Conservation (phyloP, 2,888 invertebrate genomes). For the Drosophila melanosoma region DNA sequence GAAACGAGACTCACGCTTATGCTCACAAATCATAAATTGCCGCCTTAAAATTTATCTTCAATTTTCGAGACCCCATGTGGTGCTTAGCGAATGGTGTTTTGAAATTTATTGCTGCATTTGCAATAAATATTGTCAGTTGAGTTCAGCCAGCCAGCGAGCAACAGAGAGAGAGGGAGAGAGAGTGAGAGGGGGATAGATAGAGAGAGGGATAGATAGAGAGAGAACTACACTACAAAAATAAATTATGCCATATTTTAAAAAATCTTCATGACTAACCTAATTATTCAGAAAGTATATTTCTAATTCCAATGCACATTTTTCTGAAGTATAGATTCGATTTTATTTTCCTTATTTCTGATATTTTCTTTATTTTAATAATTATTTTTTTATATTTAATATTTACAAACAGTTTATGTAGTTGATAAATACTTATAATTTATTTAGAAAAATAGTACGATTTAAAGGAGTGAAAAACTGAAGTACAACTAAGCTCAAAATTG, state of each 20-base stretch:
- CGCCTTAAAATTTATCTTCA: conserved; percentile 85
- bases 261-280: neutral
- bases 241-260: neutral
- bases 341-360: neutral
- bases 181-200: conserved; percentile 12
- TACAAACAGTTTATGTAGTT: neutral
- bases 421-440: neutral
- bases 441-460: no score
- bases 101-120: conserved; percentile 83
- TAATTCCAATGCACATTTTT: neutral
- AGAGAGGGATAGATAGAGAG: conserved; percentile 24
- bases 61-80: conserved; percentile 83
- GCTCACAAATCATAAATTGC: conserved; percentile 85
- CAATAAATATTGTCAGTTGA: conserved; percentile 82
- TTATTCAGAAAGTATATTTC: neutral
- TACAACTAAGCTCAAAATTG: no score
- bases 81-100: conserved; percentile 81
- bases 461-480: no score
- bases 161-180: conserved; percentile 18
- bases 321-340: rapidly evolving
- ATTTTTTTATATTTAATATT: neutral
- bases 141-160: conserved; percentile 36
- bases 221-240: neutral
- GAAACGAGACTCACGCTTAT: conserved; percentile 74
- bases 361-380: neutral